phyloP scores from a whole-genome alignment of 2,888 invertebrate species.

The Eupithecia dodoneata region DNA sequence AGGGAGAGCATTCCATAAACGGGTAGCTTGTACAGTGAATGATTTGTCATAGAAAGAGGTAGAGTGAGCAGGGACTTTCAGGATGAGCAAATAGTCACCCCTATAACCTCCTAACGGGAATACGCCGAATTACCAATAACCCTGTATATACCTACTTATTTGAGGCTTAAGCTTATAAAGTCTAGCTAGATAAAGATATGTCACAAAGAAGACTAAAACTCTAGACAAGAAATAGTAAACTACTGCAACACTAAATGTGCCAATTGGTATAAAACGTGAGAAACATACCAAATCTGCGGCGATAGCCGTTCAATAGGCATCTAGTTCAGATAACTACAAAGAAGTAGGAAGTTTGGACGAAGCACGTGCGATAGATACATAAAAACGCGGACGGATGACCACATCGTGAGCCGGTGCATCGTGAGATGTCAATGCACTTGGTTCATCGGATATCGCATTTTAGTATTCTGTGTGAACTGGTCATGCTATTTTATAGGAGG shows the following conservation, averaged over 20 bases:
- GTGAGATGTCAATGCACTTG: conserved; percentile 46
- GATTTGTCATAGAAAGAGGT: too few relatives aligned
- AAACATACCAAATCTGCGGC: conserved; percentile 34
- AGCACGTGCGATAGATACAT: conserved; percentile 47
- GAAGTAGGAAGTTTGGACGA: conserved; percentile 53
- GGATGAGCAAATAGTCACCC: too few relatives aligned
- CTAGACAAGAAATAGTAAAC: conserved; percentile 2
- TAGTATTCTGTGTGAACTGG: conserved; percentile 21
- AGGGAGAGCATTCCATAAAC: too few relatives aligned
- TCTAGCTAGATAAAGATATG: not conserved
- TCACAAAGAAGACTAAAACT: not conserved
- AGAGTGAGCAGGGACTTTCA: too few relatives aligned
- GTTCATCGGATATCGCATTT: conserved; percentile 30
- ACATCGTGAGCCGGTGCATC: conserved; percentile 36
- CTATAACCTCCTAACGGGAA: too few relatives aligned
- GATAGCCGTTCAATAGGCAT: conserved; percentile 51
- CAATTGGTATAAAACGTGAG: conserved; percentile 48
- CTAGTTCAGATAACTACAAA: conserved; percentile 50
- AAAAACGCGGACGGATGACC: conserved; percentile 45
- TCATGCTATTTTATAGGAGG: not conserved
- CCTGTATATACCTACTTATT: too few relatives aligned
- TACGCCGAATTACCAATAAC: too few relatives aligned
- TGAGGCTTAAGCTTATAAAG: not conserved
- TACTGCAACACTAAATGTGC: conserved; percentile 41
- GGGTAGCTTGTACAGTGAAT: too few relatives aligned